phyloP scores from a whole-genome alignment of 2,113 vertebrate species.

The Lycaon pictus region DNA sequence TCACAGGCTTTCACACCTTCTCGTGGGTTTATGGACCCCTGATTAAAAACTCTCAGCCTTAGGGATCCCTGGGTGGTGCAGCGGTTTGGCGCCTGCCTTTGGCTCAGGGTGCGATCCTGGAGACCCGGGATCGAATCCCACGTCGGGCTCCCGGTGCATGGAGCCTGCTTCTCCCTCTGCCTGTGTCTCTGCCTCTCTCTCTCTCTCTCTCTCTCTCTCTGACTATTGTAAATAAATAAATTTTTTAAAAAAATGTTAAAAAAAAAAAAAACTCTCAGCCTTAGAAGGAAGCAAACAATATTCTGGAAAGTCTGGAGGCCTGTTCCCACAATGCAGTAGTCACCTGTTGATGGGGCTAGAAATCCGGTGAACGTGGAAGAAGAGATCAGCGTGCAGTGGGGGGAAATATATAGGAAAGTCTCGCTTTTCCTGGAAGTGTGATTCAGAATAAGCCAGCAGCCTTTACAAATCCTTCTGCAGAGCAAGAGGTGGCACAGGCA shows the following conservation, averaged over 20 bases:
- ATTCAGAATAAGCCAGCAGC: constrained; percentile 12
- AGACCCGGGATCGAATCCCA: too few relatives aligned
- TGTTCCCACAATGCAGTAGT: background rate
- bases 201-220: too few relatives aligned
- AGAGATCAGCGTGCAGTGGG: background rate
- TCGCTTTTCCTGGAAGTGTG: background rate
- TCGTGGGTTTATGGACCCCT: background rate
- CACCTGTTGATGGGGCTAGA: background rate
- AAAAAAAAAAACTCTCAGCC: background rate
- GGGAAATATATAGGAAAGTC: background rate
- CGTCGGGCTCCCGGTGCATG: too few relatives aligned
- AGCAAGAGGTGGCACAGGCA: background rate
- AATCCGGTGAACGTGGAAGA: background rate
- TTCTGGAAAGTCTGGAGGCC: background rate
- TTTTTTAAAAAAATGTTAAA: too few relatives aligned
- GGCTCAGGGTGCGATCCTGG: too few relatives aligned
- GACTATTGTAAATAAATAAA: too few relatives aligned
- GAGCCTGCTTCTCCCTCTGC: too few relatives aligned
- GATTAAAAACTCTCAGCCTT: background rate
- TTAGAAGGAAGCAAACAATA: background rate
- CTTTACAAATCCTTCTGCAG: background rate
- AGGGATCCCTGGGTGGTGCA: background rate
- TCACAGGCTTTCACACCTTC: background rate
- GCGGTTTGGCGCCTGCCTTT: too few relatives aligned
- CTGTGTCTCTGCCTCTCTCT: too few relatives aligned